A percentile compares a stretch with the other conserved stretches of the same genome.
phyloP scores from a whole-genome alignment of 2,888 invertebrate genomes.

The Smittia aterrima region DNA sequence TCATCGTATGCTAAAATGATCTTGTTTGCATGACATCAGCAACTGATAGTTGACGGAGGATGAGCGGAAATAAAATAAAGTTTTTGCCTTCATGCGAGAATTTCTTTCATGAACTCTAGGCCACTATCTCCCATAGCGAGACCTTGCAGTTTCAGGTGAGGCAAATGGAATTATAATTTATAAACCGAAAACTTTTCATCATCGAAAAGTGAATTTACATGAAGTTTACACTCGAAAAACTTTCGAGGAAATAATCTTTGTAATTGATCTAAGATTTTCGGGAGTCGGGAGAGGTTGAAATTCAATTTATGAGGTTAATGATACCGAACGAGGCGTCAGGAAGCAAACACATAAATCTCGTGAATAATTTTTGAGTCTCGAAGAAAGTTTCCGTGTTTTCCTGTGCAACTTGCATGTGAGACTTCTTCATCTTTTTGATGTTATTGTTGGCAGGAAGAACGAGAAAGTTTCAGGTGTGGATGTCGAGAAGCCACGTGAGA shows the following conservation, averaged over 20 bases:
- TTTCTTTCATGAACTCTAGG: no score
- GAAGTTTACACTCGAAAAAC: neutral
- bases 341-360: neutral
- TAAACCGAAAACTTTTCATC: no score
- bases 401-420: neutral
- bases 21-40: neutral
- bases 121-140: no score
- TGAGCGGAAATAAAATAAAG: neutral
- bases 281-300: no score
- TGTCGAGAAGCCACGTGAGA: neutral
- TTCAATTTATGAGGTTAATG: neutral
- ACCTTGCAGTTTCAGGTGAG: no score
- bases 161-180: neutral
- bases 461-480: neutral
- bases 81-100: no score
- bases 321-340: neutral
- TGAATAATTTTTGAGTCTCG: neutral
- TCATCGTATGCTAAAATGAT: constrained; percentile 3
- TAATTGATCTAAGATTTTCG: neutral
- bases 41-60: neutral
- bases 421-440: neutral
- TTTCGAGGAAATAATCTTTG: neutral
- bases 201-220: neutral
- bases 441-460: neutral
- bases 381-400: neutral